phyloP scores from a whole-genome alignment of 2,797 vertebrate species.

The Myoxocephalus aenaeus region DNA sequence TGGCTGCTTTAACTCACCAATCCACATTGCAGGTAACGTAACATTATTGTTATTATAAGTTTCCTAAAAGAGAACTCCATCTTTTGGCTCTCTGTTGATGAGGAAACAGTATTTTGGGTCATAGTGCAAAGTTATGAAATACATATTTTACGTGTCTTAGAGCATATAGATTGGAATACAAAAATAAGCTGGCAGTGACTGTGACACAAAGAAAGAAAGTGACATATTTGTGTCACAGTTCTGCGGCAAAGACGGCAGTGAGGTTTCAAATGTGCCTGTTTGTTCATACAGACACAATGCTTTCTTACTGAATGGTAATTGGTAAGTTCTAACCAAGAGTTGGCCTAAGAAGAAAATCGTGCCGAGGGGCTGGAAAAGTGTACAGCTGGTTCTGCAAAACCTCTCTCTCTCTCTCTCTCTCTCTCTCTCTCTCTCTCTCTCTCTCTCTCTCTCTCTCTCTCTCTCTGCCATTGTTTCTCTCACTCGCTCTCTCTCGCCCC shows the following conservation, averaged over 20 bases:
- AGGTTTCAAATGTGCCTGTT: conserved; percentile 3
- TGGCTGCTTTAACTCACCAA: too few species aligned
- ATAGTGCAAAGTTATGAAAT: background rate
- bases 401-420: conserved; percentile 3
- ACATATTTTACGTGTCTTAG: background rate
- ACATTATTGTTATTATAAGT: background rate
- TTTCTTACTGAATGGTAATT: conserved; percentile 1
- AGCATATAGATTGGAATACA: background rate
- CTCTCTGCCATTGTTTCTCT: background rate
- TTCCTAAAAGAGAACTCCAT: background rate
- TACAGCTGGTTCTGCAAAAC: conserved; percentile 26
- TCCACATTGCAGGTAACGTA: background rate
- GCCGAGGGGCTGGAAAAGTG: conserved; percentile 23
- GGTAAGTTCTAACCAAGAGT: conserved; percentile 15
- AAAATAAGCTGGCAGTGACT: background rate
- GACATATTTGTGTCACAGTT: conserved; percentile 21
- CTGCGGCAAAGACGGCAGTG: background rate
- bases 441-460: conserved; percentile 13
- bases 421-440: background rate
- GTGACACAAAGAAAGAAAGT: conserved; percentile 3
- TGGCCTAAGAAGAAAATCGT: conserved; percentile 21
- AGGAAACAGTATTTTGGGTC: background rate
- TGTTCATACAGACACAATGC: background rate
- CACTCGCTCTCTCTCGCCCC: conserved; percentile 20
- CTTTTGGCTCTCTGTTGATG: background rate